Evolutionary conservation across 35 echinoderm and acorn worm genomes (phyloP), one percentile per base, ranked within the genome.

Genomic region (Strongylocentrotus purpuratus): DNA sequence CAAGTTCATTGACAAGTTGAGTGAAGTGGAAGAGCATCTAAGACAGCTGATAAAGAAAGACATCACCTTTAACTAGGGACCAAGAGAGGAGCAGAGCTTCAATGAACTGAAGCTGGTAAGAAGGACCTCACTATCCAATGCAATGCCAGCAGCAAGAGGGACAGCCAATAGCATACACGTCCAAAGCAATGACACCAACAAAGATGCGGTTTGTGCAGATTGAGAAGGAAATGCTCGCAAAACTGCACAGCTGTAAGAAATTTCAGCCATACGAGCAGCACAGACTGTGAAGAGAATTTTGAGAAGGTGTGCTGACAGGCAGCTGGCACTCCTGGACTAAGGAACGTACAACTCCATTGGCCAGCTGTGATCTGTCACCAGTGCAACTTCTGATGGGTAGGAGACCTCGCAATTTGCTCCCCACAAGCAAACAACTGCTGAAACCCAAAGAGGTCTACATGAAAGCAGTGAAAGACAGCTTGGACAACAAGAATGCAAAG

Each of bases 381-480:
- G 86, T 96, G 31, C 97, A 98, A 86, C 95, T 97, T 2, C 46
- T 97, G 7, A 98, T 98, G 96, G 94, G 95, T n/a, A 92, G 97
- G 22, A 95, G 97, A 86, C 96, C 96, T 7, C 31, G 97, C 32
- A 97, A 95, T 94, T 17, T 46, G 32, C 46, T 97, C 2, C 97
- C 96, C 15, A 88, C 95, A 17, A 85, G 65, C 15, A 94, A 95
- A 85, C 22, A 94, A 33, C 95, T 98, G 1, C 95, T 98, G 0
- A 93, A 96, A 46, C 96, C 93, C 31, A 95, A 95, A 41, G 35
- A 86, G 11, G 10, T 47, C 0, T 88, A 95, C 78, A 35, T 85
- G 7, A 85, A 55, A 13, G 93, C 95, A 33, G 89, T 98, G 0
- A 94, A 94, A 88, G 92, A 92, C 31, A 91, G 71, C 1, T 33